A percentile compares a stretch with the other conserved stretches of the same genome.
phyloP scores from a whole-genome alignment of 2,797 vertebrate genomes.

The Sebastes trivittatus region DNA sequence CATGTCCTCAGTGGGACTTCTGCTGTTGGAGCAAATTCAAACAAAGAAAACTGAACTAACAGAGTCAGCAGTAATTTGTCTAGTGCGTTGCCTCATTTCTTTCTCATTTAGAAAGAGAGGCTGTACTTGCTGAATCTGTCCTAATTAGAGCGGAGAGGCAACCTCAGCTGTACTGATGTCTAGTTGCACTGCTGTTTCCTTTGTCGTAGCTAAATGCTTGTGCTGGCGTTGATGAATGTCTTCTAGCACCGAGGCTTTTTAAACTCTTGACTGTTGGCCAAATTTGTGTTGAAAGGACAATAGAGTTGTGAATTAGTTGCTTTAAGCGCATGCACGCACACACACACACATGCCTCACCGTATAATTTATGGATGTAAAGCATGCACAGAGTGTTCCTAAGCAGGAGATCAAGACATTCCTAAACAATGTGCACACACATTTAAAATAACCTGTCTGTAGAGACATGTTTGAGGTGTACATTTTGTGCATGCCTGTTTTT shows the following conservation, averaged over 20 bases:
- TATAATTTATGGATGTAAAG: slow-evolving; percentile 6
- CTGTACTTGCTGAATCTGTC: slow-evolving; percentile 6
- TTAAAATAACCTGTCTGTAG: slow-evolving; percentile 43
- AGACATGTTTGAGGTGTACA: not conserved
- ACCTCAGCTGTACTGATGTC: slow-evolving; percentile 5
- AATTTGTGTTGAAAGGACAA: slow-evolving; percentile 7
- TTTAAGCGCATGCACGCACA: not conserved
- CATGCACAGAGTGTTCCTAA: slow-evolving; percentile 3
- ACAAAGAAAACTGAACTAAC: not conserved
- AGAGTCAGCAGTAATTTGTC: not conserved
- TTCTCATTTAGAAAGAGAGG: not conserved
- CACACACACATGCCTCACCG: not conserved
- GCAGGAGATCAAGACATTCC: slow-evolving; percentile 45
- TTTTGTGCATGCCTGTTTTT: not conserved
- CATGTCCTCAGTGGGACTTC: not conserved
- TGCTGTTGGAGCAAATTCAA: not conserved
- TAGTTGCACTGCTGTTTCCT: not conserved
- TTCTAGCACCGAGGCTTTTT: not conserved
- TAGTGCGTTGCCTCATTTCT: not conserved
- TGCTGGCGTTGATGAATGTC: slow-evolving; percentile 17
- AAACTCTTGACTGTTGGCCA: not conserved
- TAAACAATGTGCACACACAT: slow-evolving; percentile 24
- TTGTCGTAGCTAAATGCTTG: not conserved
- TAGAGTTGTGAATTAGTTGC: not conserved
- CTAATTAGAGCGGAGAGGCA: slow-evolving; percentile 17